Conservation (phyloP, 2,113 vertebrate species). For the Zosterops japonicus region DNA sequence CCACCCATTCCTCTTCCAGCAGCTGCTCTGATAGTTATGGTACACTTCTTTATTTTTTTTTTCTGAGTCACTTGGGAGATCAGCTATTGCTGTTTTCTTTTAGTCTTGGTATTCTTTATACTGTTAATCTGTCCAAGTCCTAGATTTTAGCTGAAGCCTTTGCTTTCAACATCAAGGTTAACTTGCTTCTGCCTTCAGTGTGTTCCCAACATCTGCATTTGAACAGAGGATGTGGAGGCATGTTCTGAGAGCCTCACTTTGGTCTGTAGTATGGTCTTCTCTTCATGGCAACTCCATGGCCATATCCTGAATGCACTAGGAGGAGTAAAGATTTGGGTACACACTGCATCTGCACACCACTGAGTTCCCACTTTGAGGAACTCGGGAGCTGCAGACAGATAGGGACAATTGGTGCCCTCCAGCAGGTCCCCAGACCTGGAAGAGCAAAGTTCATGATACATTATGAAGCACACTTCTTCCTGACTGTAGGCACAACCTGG, state of each 20-base stretch:
- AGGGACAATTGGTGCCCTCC: neutral
- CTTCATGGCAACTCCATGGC: neutral
- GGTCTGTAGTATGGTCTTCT: neutral
- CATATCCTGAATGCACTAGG: neutral
- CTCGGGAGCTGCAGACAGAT: neutral
- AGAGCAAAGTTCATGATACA: accelerated
- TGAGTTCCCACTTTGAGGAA: neutral
- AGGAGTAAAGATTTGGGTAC: neutral
- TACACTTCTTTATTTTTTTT: neutral
- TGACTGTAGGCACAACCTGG: neutral
- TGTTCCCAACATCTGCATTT: neutral
- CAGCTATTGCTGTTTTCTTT: neutral
- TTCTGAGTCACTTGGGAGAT: neutral
- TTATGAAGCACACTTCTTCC: neutral
- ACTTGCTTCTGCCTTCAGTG: neutral
- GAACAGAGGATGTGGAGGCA: neutral
- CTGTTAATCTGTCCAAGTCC: neutral
- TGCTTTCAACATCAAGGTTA: neutral
- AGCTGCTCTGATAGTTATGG: neutral
- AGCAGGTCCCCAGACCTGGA: neutral
- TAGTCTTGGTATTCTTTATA: neutral
- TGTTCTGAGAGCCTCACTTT: neutral
- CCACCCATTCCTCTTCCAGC: neutral
- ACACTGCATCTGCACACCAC: neutral
- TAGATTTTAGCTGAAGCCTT: neutral